phyloP scores from a whole-genome alignment of 2,888 invertebrate species.

The Eremobia ochroleuca region DNA sequence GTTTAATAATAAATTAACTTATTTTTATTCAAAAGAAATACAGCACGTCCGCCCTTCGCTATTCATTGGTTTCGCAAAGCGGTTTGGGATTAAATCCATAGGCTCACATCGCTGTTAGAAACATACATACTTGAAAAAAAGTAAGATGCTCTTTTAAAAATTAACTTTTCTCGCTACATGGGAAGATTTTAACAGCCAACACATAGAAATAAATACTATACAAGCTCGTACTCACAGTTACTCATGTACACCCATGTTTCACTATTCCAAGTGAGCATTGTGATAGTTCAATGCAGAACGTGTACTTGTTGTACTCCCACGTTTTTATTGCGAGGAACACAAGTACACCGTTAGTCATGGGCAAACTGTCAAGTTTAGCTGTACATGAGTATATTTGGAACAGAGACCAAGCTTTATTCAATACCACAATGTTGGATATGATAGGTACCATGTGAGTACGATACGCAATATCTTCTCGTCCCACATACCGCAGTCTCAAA shows the following conservation, averaged over 20 bases:
- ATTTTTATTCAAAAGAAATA: not conserved
- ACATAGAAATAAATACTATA: conserved; percentile 41
- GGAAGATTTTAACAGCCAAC: conserved; percentile 15
- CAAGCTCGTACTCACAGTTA: conserved; percentile 26
- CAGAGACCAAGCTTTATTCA: not conserved
- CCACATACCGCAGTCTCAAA: too few species aligned
- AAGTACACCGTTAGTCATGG: conserved; percentile 42
- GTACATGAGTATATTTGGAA: conserved; percentile 1
- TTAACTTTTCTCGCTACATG: conserved; percentile 17
- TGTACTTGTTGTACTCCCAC: conserved; percentile 32
- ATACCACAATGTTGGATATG: not conserved
- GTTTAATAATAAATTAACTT: too few species aligned
- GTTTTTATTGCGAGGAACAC: conserved; percentile 34
- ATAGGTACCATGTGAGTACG: not conserved
- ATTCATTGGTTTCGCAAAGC: not conserved
- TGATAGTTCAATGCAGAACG: conserved; percentile 30
- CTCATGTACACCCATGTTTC: conserved; percentile 33
- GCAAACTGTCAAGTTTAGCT: conserved; percentile 49
- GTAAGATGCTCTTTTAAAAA: not conserved
- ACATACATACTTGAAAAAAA: not conserved
- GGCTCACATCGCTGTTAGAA: not conserved
- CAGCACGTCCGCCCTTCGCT: not conserved
- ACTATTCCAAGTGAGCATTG: conserved; percentile 29
- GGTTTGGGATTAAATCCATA: not conserved
- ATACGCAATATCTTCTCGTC: not conserved